Base-by-base conservation (phyloP, 2,797 vertebrate genomes). In the Darevskia mixta region DNA sequence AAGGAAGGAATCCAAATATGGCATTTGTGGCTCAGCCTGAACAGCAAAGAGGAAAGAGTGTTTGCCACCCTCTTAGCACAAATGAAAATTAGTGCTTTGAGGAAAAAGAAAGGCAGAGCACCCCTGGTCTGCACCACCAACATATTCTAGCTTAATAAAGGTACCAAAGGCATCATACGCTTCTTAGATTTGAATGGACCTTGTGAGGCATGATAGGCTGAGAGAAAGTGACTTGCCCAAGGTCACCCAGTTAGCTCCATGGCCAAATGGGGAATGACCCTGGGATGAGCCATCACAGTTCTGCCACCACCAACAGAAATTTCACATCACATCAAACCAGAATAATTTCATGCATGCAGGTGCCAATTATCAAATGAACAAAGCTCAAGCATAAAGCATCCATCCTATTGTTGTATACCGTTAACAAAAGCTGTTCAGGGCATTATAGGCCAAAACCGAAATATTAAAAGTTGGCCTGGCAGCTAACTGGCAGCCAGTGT, bases 151-250 rank as follows among this genome's bases (percentile, higher is more conserved):
- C 17, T 38, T 38, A 35, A 61, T 38, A 43, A 67, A 43, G 18
- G 29, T 45, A 5, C 29, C 0, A 4, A 76, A 82, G 77, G 29
- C 3, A 49, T 25, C 87, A 87, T 61, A 58, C 67, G 67, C 64
- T 89, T 89, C 61, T 83, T 41, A 89, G 88, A 66, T 20, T 49
- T 55, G 66, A 82, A 23, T 17, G 83, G 83, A 67, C 69, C 69
- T 11, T 71, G 69, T 29, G n/a, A 71, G n/a, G n/a, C 29, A 29
- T 8, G 29, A 29, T 29, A 11, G 2, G 67, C 29, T 71, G 67
- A 61, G 58, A 61, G 61, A 64, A 64, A 64, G 17, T 17, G 29
- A 5, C 8, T 29, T n/a, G 29, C 69, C 69, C 69, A 71, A 71
- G 25, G 67, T 29, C 29, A 71, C 67, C 29, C 66, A 71, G 67